Base-by-base conservation (phyloP, 64 coral and sea anemone genomes). In the Dendrophyllia cribrosa region DNA sequence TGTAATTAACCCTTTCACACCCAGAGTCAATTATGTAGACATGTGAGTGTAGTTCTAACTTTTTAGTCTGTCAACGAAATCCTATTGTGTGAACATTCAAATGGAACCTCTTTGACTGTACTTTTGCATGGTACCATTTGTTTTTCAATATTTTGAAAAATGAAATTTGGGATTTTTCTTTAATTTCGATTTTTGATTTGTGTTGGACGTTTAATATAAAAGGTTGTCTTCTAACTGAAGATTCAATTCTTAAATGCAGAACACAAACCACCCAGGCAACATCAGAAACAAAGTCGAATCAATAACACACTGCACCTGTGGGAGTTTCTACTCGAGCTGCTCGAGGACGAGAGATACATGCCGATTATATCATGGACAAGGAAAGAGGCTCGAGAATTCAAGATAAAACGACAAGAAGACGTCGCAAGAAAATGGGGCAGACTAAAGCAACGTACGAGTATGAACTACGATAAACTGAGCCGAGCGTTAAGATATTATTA, bases 281-380 rank as follows among this genome's bases (percentile, higher is more conserved):
- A 51, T 51, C 60, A 63, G 10, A 84, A 84, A 63, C 25, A 21
- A 84, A 63, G 60, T 51, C 78, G 78, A 2, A 83, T 72, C 69
- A 95, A 95, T 24, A 95, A 95, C 72, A 88, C 93, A 3, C 82
- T 95, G 26, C 93, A 95, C 77, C 62, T 95, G 26, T 95, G 93
- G 93, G 93, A 95, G 58, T 95, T 95, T 74, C 76, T 95, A 51
- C 47, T 95, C 9, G 93, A 95, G 51, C 34, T 95, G 22, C 63
- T 95, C 1, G 82, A 83, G 10, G 86, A 95, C 24, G 78, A 95
- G 25, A 80, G 87, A 22, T 95, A 88, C 44, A 52, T 26, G 17
- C 66, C 93, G 6, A 23, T 95, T 7, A 95, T 95, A 61, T 84
- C 76, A 44, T 95, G 93, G 93, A 95, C 93, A 4, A 95, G 72